Evolutionary conservation across 2,797 vertebrate genomes (phyloP).

Genomic region (Chrosomus eos): DNA sequence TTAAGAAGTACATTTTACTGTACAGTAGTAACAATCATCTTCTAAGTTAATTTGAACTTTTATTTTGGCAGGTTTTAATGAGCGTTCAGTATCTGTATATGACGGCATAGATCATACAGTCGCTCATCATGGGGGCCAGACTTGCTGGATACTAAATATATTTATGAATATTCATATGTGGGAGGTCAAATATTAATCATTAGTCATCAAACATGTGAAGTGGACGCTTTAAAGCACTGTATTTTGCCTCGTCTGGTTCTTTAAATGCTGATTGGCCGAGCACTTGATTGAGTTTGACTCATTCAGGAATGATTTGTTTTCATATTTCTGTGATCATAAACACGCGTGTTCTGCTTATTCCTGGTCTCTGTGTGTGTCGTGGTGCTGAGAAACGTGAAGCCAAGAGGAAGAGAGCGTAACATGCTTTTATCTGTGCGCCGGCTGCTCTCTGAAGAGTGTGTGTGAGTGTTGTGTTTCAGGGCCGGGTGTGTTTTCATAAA

Average conservation of each 20-base stretch:
- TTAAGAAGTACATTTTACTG: too few relatives aligned
- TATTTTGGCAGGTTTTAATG: neutral
- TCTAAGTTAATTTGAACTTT: neutral
- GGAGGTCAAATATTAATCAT: neutral
- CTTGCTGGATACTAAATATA: too few relatives aligned
- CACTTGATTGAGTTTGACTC: neutral
- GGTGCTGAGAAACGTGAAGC: neutral
- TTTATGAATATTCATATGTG: neutral
- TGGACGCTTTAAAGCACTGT: neutral
- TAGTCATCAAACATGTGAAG: too few relatives aligned
- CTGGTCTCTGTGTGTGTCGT: neutral
- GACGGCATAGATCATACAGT: neutral
- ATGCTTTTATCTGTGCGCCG: neutral
- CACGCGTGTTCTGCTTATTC: neutral
- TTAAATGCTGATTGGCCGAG: neutral
- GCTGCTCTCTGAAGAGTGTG: neutral
- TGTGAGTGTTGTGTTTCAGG: slow-evolving; percentile 21
- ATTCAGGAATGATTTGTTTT: neutral
- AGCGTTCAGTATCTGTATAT: neutral
- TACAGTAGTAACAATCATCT: too few relatives aligned
- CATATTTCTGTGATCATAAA: neutral
- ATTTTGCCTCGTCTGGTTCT: neutral
- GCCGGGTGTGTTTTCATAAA: slow-evolving; percentile 27
- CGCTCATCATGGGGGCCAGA: too few relatives aligned
- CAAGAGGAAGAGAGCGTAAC: neutral